Base-by-base conservation (phyloP, 1,140 invertebrate genomes). In the Macrostomum lignano region DNA sequence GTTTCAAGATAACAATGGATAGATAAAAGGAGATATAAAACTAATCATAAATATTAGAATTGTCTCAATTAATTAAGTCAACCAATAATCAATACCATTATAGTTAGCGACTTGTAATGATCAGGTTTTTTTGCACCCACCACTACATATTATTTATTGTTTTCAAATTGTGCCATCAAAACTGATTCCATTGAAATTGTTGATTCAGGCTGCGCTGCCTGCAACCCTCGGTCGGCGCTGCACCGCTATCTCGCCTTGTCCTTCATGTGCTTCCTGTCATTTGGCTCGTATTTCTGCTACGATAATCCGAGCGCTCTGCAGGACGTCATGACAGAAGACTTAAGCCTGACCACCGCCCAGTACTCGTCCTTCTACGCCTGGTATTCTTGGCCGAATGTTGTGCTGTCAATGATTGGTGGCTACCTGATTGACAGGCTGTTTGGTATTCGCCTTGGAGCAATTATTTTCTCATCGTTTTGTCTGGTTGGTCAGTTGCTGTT, bases 321-420 rank as follows among this genome's bases (percentile, higher is more conserved):
- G 48, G 70, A 77, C 44, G 67, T 73, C 42, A 81, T 93, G 46
- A 72, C 71, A 45, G 48, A 61, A 40, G 81, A 88, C 47, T 63
- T 91, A 46, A 51, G 68, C 25, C 62, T 93, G 30, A 66, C 65
- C n/a, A 74, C 72, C 15, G 68, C 68, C 1, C 56, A 76, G 48
- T 94, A 78, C 63, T 70, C 75, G 40, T 55, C 71, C 25, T 63
- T 94, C 14, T 94, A 93, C 60, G 73, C 81, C 1, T 72, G 79
- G 53, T 96, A 96, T 52, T 86, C 82, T 0, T 94, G 81, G 81
- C 86, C 86, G 29, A 94, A 93, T 66, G 74, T 91, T 1, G 63
- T 94, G 21, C 58, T 91, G 17, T 88, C 79, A 58, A 84, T 93
- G 51, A 65, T 94, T 48, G 84, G 84, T 13, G 84, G 84, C 38